phyloP scores from a whole-genome alignment of 2,113 vertebrate genomes.

The Scomber japonicus region DNA sequence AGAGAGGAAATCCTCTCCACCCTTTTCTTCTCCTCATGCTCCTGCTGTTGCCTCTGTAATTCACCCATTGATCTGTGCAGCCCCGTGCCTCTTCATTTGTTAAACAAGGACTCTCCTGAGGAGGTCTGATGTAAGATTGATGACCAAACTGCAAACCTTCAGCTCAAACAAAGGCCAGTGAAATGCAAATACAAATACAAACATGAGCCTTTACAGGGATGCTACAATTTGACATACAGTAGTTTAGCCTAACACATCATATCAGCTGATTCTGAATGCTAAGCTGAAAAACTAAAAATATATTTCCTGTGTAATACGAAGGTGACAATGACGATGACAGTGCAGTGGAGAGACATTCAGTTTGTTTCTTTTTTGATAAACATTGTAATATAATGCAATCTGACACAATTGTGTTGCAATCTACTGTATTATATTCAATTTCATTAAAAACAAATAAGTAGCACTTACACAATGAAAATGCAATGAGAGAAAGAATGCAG shows the following conservation, averaged over 20 bases:
- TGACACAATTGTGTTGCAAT: neutral
- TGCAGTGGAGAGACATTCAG: no score
- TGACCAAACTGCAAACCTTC: constrained; percentile 30
- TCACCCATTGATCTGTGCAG: constrained; percentile 47
- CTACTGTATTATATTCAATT: no score
- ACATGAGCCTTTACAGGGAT: constrained; percentile 34
- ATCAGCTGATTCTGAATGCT: no score
- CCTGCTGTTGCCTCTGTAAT: constrained; percentile 43
- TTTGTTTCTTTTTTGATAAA: neutral
- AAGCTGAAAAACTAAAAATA: neutral
- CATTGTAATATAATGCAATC: neutral
- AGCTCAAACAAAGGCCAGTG: constrained; percentile 58
- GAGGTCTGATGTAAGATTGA: constrained; percentile 36
- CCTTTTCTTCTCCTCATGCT: constrained; percentile 44
- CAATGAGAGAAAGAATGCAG: neutral
- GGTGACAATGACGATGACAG: no score
- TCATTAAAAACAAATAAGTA: neutral
- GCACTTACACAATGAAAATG: neutral
- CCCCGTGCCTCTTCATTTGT: constrained; percentile 51
- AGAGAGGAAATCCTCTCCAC: constrained; percentile 65
- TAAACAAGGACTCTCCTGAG: constrained; percentile 54
- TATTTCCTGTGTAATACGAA: neutral
- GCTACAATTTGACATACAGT: constrained; percentile 17
- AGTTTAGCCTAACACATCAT: neutral
- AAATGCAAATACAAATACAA: constrained; percentile 64